phyloP scores from a whole-genome alignment of 2,113 vertebrate species.

The Rhipidura dahli region DNA sequence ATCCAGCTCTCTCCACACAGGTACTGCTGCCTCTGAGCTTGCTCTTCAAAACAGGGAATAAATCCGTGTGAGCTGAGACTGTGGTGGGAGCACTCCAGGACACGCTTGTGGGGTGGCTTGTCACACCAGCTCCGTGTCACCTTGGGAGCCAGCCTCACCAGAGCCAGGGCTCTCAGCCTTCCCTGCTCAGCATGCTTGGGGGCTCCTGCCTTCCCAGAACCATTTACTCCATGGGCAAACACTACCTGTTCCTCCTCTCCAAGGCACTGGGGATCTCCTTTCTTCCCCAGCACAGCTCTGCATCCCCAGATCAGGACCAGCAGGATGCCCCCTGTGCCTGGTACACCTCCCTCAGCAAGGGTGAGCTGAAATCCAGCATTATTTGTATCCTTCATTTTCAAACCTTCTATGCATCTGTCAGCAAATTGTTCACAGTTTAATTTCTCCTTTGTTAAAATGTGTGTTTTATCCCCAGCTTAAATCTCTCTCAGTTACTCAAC shows the following conservation, averaged over 20 bases:
- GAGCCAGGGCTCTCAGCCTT: background rate
- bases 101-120: accelerated
- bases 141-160: background rate
- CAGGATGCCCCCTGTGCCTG: background rate
- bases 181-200: accelerated
- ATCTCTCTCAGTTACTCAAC: background rate
- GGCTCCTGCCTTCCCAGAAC: background rate
- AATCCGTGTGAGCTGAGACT: background rate
- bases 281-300: background rate
- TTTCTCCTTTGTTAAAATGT: background rate
- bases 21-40: background rate
- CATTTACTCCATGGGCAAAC: accelerated
- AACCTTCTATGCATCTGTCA: accelerated
- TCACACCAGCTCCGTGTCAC: background rate
- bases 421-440: background rate
- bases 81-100: background rate
- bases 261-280: background rate
- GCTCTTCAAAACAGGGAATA: background rate
- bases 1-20: background rate
- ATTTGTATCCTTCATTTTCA: background rate
- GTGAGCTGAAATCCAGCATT: background rate
- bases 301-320: background rate
- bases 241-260: accelerated
- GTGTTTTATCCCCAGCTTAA: background rate
- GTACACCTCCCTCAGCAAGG: background rate